A percentile compares a stretch with the other conserved stretches of the same genome.
These are phyloP conservation scores for Eupleurogrammus muticus DNA, from an alignment of 2,797 vertebrate species.

Conservation along the genomic window DNA sequence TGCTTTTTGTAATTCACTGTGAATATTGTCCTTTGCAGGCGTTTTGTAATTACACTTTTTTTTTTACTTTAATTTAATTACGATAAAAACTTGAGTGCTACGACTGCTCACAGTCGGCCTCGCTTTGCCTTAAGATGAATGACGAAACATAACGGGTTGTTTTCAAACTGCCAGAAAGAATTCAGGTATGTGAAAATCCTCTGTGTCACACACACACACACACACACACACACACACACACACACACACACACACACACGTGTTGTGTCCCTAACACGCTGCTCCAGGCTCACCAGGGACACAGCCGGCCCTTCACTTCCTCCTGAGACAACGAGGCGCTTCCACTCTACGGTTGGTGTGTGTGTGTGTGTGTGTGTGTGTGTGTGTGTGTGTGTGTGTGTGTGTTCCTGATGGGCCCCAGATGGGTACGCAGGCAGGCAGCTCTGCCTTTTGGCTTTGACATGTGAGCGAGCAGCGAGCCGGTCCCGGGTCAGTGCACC, in stretches of 20 bases:
- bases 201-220: no score
- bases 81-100: no score
- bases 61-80: no score
- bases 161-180: no score
- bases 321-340: constrained; percentile 50
- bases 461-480: constrained; percentile 69
- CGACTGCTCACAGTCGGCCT: no score
- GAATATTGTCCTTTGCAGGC: neutral
- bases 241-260: neutral
- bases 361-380: constrained; percentile 25
- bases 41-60: neutral
- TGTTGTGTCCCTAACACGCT: neutral
- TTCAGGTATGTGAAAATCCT: no score
- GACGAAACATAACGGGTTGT: no score
- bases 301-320: constrained; percentile 42
- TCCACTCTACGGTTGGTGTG: constrained; percentile 42
- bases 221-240: neutral
- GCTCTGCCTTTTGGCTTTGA: constrained; percentile 74
- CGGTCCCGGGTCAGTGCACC: constrained; percentile 64
- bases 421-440: constrained; percentile 71
- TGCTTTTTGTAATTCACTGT: neutral
- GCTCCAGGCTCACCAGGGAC: constrained; percentile 22
- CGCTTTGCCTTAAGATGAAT: no score
- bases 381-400: constrained; percentile 29
- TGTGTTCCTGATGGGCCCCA: constrained; percentile 66